Conservation (phyloP, 1,140 invertebrate species). For the Cherax destructor region DNA sequence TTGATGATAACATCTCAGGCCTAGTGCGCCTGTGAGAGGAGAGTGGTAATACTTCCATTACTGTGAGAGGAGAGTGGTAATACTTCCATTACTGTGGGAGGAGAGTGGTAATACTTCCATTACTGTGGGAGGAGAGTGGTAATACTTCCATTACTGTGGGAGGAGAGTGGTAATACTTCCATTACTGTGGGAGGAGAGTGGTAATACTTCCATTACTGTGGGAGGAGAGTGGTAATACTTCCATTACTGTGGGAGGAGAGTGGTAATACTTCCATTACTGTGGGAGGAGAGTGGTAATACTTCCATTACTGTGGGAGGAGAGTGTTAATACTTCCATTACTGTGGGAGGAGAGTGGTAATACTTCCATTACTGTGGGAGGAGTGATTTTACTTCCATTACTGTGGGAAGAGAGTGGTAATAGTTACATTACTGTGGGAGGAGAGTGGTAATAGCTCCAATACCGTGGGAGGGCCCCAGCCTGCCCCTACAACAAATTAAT, state of each 20-base stretch:
- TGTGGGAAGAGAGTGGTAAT: too few species aligned
- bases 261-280: too few species aligned
- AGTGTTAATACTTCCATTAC: too few species aligned
- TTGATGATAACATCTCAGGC: slow-evolving; percentile 14
- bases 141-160: too few species aligned
- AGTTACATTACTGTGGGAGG: not conserved
- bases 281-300: not conserved
- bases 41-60: slow-evolving; percentile 1
- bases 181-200: too few species aligned
- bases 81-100: too few species aligned
- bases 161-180: not conserved
- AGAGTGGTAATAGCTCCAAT: not conserved
- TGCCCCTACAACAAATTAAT: slow-evolving; percentile 35
- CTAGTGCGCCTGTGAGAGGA: not conserved
- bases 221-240: too few species aligned
- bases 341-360: too few species aligned
- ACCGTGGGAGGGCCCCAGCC: not conserved
- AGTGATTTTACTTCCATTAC: not conserved
- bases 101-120: slow-evolving; percentile 3
- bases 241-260: too few species aligned
- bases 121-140: slow-evolving; percentile 4
- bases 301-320: too few species aligned
- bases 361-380: slow-evolving; percentile 38
- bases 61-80: too few species aligned
- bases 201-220: too few species aligned